Conservation (phyloP, 2,797 vertebrate species). For the Oreochromis mossambicus region DNA sequence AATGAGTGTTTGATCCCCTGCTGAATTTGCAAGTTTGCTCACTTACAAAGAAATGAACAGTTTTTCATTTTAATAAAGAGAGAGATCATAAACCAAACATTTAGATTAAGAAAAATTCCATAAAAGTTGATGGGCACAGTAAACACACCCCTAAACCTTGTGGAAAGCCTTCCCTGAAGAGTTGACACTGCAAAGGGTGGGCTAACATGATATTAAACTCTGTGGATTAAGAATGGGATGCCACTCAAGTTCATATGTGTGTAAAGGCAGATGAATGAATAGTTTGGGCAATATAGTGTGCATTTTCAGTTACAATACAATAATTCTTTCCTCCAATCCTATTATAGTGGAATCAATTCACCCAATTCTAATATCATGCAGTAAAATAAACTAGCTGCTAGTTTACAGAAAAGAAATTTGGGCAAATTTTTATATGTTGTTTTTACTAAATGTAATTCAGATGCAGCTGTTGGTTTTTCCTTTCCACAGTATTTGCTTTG, state of each 20-base stretch:
- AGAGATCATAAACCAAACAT: not conserved
- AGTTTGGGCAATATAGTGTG: not conserved
- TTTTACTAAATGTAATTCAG: not conserved
- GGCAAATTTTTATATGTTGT: not conserved
- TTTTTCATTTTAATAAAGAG: not conserved
- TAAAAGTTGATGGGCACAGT: not conserved
- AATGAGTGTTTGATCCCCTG: not conserved
- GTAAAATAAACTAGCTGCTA: not conserved
- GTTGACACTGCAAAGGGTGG: not conserved
- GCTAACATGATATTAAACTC: not conserved
- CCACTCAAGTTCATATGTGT: not conserved
- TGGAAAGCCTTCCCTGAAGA: not conserved
- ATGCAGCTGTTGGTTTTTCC: not conserved
- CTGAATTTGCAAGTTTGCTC: not conserved
- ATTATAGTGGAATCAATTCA: not conserved
- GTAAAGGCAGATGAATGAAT: not conserved
- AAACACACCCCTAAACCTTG: not conserved
- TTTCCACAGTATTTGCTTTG: not conserved
- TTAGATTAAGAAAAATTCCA: not conserved
- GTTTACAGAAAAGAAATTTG: not conserved
- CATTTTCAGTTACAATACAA: not conserved
- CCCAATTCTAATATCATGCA: not conserved
- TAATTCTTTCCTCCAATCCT: not conserved
- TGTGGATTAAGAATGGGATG: not conserved
- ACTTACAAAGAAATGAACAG: not conserved